Percentiles rank a stretch among this genome's conserved stretches.
These are phyloP conservation scores for Agrotis exclamationis DNA, from an alignment of 2,888 invertebrate species.

Conservation along the genomic window DNA sequence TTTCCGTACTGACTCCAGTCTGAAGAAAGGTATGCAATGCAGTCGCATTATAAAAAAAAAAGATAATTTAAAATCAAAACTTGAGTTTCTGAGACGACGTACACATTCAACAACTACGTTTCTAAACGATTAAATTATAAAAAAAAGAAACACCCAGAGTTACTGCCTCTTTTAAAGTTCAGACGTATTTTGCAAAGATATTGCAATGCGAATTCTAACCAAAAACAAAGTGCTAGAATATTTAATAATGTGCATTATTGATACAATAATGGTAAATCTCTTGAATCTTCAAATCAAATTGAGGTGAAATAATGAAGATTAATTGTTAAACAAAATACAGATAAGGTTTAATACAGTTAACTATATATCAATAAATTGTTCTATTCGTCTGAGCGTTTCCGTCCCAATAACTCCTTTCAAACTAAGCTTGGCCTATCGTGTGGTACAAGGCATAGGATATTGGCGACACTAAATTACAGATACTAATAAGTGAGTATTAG, in stretches of 20 bases:
- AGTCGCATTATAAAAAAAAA: no score
- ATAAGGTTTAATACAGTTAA: conserved; percentile 59
- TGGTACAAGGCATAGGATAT: conserved; percentile 44
- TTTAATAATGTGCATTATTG: neutral
- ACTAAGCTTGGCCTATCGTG: conserved; percentile 66
- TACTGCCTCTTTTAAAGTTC: neutral
- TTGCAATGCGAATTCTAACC: neutral
- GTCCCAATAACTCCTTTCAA: conserved; percentile 74
- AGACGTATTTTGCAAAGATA: neutral
- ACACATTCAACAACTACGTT: no score
- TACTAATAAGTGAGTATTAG: no score
- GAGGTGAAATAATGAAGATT: conserved; percentile 32
- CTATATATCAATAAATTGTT: conserved; percentile 73
- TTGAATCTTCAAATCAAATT: conserved; percentile 14
- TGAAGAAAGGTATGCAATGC: no score
- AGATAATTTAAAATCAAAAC: no score
- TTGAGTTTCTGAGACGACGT: no score
- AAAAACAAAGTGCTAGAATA: neutral
- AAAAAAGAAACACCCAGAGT: no score
- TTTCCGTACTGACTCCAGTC: no score
- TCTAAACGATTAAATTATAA: no score
- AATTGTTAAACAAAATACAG: conserved; percentile 43
- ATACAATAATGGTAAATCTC: neutral
- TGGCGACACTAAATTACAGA: neutral
- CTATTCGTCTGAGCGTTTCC: conserved; percentile 69